Conservation (phyloP, 2,113 vertebrate genomes). For the Holacanthus passer region DNA sequence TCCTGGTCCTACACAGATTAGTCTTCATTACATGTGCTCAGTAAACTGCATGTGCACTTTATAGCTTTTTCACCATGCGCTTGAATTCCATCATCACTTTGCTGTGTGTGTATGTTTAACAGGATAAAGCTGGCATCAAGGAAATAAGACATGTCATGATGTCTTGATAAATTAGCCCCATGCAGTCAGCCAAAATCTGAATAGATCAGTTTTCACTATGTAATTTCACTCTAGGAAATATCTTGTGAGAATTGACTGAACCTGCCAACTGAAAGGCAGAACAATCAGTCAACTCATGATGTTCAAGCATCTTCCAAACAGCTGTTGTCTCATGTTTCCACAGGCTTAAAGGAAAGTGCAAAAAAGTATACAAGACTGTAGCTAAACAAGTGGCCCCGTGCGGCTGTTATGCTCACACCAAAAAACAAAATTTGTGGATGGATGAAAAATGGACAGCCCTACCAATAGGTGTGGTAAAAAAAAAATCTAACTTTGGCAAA, state of each 20-base stretch:
- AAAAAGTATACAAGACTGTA: background rate
- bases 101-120: background rate
- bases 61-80: background rate
- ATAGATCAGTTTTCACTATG: background rate
- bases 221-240: background rate
- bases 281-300: background rate
- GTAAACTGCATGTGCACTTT: background rate
- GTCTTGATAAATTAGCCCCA: background rate
- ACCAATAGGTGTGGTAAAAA: too few relatives aligned
- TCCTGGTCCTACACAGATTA: conserved; percentile 76
- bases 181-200: background rate
- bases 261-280: background rate
- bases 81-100: background rate
- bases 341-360: background rate
- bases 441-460: background rate
- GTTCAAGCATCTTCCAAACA: background rate
- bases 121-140: background rate
- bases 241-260: background rate
- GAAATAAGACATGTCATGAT: background rate
- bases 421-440: background rate
- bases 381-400: background rate
- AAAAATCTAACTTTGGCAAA: too few relatives aligned
- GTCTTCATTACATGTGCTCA: background rate
- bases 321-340: background rate
- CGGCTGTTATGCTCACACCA: background rate